Percentiles rank a stretch among this genome's conserved stretches.
Evolutionary conservation across 2,113 vertebrate genomes (phyloP).

Genomic region (Mionectes macconnelli): DNA sequence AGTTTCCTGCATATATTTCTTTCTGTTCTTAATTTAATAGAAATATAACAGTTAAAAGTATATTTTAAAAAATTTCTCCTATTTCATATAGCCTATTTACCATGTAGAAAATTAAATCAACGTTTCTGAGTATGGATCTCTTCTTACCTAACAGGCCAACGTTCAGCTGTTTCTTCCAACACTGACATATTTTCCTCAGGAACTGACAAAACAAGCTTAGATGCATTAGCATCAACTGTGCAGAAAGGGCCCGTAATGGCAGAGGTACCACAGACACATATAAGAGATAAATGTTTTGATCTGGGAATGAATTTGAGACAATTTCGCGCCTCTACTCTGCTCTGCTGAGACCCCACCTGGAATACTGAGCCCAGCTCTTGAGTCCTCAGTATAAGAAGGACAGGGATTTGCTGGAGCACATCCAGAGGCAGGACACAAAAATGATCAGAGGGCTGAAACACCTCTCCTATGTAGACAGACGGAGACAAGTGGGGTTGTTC

Average conservation of each 20-base stretch:
- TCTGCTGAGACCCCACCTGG: not conserved
- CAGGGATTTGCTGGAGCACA: not conserved
- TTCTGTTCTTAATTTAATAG: not conserved
- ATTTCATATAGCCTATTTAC: not conserved
- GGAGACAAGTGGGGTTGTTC: not conserved
- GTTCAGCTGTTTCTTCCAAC: not conserved
- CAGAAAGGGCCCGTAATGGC: not conserved
- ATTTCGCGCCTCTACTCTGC: not conserved
- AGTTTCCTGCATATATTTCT: not conserved
- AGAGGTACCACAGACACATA: not conserved
- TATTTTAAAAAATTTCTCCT: not conserved
- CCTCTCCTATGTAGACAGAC: not conserved
- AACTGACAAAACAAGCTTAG: not conserved
- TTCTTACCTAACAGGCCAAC: not conserved
- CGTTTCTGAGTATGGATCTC: not conserved
- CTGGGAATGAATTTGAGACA: not conserved
- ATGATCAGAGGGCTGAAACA: not conserved
- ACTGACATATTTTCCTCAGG: not conserved
- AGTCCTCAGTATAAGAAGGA: not conserved
- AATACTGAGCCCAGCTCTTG: not conserved
- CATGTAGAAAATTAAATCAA: not conserved
- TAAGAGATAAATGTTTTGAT: not conserved
- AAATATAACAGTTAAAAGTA: not conserved
- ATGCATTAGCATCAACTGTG: not conserved
- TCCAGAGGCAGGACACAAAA: not conserved